Percentiles rank a stretch among this genome's conserved stretches.
These are phyloP conservation scores for Pseudoatta argentina DNA, from an alignment of 1,140 invertebrate genomes.

Conservation along the genomic window DNA sequence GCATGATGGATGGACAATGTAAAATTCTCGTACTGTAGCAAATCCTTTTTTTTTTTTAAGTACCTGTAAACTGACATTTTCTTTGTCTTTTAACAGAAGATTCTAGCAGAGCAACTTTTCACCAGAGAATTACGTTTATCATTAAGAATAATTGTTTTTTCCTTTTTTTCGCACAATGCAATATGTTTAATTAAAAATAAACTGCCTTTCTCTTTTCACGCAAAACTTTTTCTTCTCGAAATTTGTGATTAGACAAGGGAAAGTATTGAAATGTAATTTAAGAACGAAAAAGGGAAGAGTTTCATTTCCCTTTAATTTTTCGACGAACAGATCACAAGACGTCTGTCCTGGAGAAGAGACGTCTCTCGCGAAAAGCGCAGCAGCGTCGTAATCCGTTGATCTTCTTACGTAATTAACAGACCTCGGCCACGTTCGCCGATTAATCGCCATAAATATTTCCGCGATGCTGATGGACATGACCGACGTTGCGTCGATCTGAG, in stretches of 20 bases:
- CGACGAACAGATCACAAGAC: conserved; percentile 15
- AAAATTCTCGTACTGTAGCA: too few species aligned
- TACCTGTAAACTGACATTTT: too few species aligned
- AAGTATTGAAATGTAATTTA: background rate
- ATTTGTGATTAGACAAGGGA: background rate
- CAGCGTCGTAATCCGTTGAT: conserved; percentile 75
- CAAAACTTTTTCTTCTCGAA: background rate
- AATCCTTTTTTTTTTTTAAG: too few species aligned
- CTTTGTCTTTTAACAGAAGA: too few species aligned
- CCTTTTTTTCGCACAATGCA: background rate
- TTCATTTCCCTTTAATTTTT: background rate
- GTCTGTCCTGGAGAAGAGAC: conserved; percentile 12
- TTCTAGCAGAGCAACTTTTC: too few species aligned
- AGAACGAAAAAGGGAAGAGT: background rate
- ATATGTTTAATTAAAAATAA: background rate
- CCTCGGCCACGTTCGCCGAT: conserved; percentile 56
- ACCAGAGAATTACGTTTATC: background rate
- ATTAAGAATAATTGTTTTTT: background rate
- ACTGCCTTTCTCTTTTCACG: background rate
- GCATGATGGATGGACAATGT: too few species aligned
- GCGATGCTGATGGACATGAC: conserved; percentile 67
- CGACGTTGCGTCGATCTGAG: conserved; percentile 48
- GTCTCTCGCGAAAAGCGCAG: conserved; percentile 31
- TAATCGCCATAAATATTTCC: conserved; percentile 75
- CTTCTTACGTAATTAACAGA: conserved; percentile 77